Base-by-base conservation (phyloP, 1,140 invertebrate genomes). In the Tetramorium simillimum region DNA sequence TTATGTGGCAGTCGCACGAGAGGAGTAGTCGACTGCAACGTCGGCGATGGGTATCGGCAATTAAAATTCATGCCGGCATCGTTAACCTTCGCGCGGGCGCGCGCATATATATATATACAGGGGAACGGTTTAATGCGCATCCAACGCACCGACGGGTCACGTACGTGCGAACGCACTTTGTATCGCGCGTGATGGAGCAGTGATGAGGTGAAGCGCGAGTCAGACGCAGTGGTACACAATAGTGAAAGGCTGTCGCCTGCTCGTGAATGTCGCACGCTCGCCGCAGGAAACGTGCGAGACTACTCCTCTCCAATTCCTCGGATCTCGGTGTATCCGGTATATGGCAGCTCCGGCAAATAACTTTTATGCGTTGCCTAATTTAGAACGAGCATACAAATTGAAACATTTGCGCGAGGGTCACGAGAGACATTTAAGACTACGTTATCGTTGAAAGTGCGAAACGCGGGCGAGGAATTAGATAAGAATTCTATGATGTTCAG, bases 31-130 rank as follows among this genome's bases (percentile, higher is more conserved):
- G 40, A 69, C 65, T 86, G 88, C 70, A 56, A 63, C 86, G 67
- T 76, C 72, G 86, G 40, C 82, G 84, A 84, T 88, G 77, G 88
- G 89, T 92, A 92, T 92, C 89, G 91, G 85, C 91, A 89, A 89
- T 92, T 88, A 93, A 93, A 93, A 93, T 93, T 88, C 92, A 93
- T 91, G 91, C 78, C 85, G 85, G 85, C 90, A 88, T 89, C 88
- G 92, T 92, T 92, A 92, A 90, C 88, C 91, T 92, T 92, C 89
- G 85, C 58, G 14, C 58, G 46, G 24, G 14, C 28, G 14, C 58
- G 46, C 33, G 14, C 43, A 43, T 33, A 33, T 33, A 4, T 33
- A 4, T 33, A 43, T 43, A 65, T 62, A 70, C 24, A 28, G 21
- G 18, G 28, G 14, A 65, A n/a, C 10, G 24, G 78, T 70, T 82